A percentile compares a stretch with the other conserved stretches of the same genome.
Evolutionary conservation across 1,140 invertebrate genomes (phyloP).

Genomic region (Prorops nasuta): DNA sequence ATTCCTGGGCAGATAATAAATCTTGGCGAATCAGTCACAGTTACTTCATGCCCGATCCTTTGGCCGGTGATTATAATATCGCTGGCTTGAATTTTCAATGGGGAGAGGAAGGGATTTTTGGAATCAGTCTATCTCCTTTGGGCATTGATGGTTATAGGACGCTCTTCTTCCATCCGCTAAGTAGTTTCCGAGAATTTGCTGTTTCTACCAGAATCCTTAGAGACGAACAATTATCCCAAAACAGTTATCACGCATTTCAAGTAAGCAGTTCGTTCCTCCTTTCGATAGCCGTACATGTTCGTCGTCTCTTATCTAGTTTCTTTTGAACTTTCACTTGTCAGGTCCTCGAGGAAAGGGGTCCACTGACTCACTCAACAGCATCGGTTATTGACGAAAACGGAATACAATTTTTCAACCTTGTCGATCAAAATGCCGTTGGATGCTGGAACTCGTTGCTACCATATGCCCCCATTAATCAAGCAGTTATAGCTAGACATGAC

Average conservation of each 20-base stretch:
- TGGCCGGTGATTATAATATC: slow-evolving; percentile 75
- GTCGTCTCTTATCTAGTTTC: neutral
- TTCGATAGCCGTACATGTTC: too few species aligned
- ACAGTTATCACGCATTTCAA: slow-evolving; percentile 72
- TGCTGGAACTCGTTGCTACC: slow-evolving; percentile 74
- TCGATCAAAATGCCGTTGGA: slow-evolving; percentile 77
- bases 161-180: slow-evolving; percentile 74
- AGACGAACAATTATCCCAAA: slow-evolving; percentile 63
- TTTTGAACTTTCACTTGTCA: slow-evolving; percentile 2
- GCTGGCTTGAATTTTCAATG: slow-evolving; percentile 80
- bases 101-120: slow-evolving; percentile 78
- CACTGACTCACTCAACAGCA: slow-evolving; percentile 68
- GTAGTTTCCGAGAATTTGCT: slow-evolving; percentile 73
- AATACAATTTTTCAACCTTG: slow-evolving; percentile 72
- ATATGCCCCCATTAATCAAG: slow-evolving; percentile 67
- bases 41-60: slow-evolving; percentile 76
- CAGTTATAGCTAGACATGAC: slow-evolving; percentile 71
- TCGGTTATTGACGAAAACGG: slow-evolving; percentile 71
- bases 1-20: slow-evolving; percentile 71
- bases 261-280: slow-evolving; percentile 19
- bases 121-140: slow-evolving; percentile 69
- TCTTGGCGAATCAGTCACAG: slow-evolving; percentile 77
- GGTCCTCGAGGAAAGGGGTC: slow-evolving; percentile 63
- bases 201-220: slow-evolving; percentile 72
- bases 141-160: slow-evolving; percentile 66